Evolutionary conservation across 1,140 invertebrate species (phyloP), one percentile per base, ranked within the genome.

Genomic region (Bilobella aurantiaca): DNA sequence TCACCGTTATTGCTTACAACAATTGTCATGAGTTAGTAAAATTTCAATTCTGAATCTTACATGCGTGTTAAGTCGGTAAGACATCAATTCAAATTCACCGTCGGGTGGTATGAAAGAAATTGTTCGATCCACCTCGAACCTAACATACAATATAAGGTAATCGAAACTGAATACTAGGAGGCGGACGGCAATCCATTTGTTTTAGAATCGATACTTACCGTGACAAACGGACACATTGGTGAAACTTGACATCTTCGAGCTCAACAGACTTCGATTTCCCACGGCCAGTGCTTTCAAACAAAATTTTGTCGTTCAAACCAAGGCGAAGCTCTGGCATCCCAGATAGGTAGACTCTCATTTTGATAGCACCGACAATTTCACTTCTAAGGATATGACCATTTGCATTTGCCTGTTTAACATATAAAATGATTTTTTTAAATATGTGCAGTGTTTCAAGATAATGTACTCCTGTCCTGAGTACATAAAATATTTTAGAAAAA

Each of bases 81-180:
- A 98, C 97, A 99, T 99, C n/a, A 99, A 79, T 77, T 99, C 97
- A 82, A 99, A 99, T 77, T 99, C 97, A 28, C 97, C 97, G 82
- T 99, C 97, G 0, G 96, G 97, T 47, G 96, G 97, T 75, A 98
- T 97, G 74, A 99, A 99, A 0, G 93, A 97, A 70, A 99, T 99
- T 0, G 95, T 98, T 42, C 96, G 84, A 76, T 99, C 96, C 77
- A 98, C 99, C 77, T 99, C 97, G 81, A 99, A 99, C 58, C 90
- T 78, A 64, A 12, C 58, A 58, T 42, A n/a, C n/a, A n/a, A n/a
- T n/a, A 66, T 59, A 60, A 47, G 49, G 8, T 53, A 23, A 27
- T 16, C 12, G 31, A 32, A 56, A 56, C 14, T 14, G 31, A 59
- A 21, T 65, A n/a, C 28, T 14, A 60, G 37, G n/a, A n/a, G n/a